phyloP scores from a whole-genome alignment of 2,888 invertebrate genomes.

The Cartodere bifasciata region DNA sequence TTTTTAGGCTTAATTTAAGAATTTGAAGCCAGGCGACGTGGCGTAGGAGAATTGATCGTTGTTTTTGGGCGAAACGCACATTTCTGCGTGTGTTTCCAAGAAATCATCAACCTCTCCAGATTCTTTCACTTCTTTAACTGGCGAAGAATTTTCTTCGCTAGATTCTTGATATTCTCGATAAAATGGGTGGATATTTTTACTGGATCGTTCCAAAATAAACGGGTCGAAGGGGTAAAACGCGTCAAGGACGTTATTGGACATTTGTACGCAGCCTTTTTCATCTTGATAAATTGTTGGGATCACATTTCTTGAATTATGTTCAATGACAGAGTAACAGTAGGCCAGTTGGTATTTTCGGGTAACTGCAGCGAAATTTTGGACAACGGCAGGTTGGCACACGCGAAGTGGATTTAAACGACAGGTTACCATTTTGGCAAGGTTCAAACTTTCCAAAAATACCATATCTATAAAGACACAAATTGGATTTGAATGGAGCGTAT shows the following conservation, averaged over 20 bases:
- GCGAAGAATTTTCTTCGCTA: conserved; percentile 20
- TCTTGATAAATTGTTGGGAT: conserved; percentile 45
- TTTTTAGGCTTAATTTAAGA: no score
- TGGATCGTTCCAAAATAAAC: conserved; percentile 53
- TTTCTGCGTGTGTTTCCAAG: conserved; percentile 21
- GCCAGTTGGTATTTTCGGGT: conserved; percentile 77
- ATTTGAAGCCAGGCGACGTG: conserved; percentile 36
- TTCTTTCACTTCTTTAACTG: conserved; percentile 15
- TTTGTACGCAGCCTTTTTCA: conserved; percentile 31
- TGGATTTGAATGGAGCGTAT: no score
- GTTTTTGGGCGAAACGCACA: conserved; percentile 12
- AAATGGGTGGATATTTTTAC: conserved; percentile 32
- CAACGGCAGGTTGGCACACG: conserved; percentile 64
- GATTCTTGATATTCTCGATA: conserved; percentile 40
- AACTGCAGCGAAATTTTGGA: conserved; percentile 68
- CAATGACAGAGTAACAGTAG: conserved; percentile 83
- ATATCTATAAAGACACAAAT: conserved; percentile 57
- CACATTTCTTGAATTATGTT: conserved; percentile 59
- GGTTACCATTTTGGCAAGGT: conserved; percentile 75
- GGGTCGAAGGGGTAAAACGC: conserved; percentile 88
- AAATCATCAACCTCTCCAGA: conserved; percentile 26
- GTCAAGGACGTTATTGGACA: conserved; percentile 35
- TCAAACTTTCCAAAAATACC: conserved; percentile 65
- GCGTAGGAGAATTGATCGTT: conserved; percentile 31
- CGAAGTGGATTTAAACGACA: conserved; percentile 79